Percentiles rank a stretch among this genome's conserved stretches.
Conservation (phyloP, 2,888 invertebrate genomes). For the Drosophila ezoana region DNA sequence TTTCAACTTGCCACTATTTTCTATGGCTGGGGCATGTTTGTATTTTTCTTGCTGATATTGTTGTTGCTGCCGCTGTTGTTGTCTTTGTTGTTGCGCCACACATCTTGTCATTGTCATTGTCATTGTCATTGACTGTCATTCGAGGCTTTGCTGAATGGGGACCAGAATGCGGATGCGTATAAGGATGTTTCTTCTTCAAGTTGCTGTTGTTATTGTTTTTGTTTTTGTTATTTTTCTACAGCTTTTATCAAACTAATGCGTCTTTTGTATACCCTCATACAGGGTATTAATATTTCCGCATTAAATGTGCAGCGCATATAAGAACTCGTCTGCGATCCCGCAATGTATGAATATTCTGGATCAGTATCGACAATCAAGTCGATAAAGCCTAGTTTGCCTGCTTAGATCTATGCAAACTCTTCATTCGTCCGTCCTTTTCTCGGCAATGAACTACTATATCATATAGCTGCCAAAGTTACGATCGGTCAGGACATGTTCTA, state of each 20-base stretch:
- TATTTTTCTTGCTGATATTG: constrained; percentile 7
- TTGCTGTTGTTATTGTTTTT: constrained; percentile 25
- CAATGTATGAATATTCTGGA: neutral
- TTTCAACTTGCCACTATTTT: constrained; percentile 29
- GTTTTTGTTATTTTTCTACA: constrained; percentile 3
- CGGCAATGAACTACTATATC: no score
- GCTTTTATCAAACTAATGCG: constrained; percentile 28
- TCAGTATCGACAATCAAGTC: no score
- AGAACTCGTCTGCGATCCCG: neutral
- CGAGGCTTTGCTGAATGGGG: constrained; percentile 28
- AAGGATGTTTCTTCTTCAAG: constrained; percentile 46
- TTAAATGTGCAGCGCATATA: no score
- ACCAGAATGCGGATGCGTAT: constrained; percentile 36
- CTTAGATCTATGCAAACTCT: no score
- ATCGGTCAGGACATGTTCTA: no score
- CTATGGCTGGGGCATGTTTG: constrained; percentile 23
- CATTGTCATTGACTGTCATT: constrained; percentile 56
- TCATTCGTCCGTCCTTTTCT: no score
- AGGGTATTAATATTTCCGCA: neutral
- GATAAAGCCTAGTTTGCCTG: no score
- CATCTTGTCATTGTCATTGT: constrained; percentile 52
- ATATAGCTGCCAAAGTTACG: no score
- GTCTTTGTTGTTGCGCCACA: constrained; percentile 37
- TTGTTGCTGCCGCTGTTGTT: neutral
- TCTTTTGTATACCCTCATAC: constrained; percentile 9